Evolutionary conservation across 2,888 invertebrate genomes (phyloP).

Genomic region (Cerceris ruficornis): DNA sequence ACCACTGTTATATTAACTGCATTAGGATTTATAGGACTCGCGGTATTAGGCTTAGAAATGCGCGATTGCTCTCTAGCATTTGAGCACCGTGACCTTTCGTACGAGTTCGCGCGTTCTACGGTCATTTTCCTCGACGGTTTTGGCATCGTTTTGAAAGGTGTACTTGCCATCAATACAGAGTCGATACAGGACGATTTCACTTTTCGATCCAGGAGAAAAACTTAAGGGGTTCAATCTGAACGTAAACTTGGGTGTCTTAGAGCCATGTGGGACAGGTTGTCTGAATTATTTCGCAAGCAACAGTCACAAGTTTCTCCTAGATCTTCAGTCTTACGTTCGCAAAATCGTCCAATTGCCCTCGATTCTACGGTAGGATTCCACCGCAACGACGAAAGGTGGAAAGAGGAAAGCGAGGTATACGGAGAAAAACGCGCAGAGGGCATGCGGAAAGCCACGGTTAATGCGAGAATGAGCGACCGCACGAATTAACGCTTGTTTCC

Average conservation of each 20-base stretch:
- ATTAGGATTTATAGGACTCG: conserved; percentile 19
- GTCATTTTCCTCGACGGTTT: not conserved
- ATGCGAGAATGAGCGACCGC: conserved; percentile 72
- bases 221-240: no score
- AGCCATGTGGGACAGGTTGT: no score
- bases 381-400: not conserved
- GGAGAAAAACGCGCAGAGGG: conserved; percentile 30
- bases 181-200: no score
- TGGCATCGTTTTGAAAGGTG: no score
- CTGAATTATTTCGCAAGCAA: no score
- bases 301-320: no score
- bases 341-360: not conserved
- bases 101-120: not conserved
- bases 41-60: conserved; percentile 21
- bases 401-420: not conserved
- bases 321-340: no score
- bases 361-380: not conserved
- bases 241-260: no score
- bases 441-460: conserved; percentile 59
- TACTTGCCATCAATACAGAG: no score
- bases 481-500: conserved; percentile 80
- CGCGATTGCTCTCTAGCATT: not conserved
- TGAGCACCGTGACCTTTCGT: not conserved
- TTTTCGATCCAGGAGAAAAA: no score
- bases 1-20: conserved; percentile 28